Percentiles rank a stretch among this genome's conserved stretches.
Evolutionary conservation across 2,888 invertebrate species (phyloP).

Genomic region (Torymus aiolomorphi): DNA sequence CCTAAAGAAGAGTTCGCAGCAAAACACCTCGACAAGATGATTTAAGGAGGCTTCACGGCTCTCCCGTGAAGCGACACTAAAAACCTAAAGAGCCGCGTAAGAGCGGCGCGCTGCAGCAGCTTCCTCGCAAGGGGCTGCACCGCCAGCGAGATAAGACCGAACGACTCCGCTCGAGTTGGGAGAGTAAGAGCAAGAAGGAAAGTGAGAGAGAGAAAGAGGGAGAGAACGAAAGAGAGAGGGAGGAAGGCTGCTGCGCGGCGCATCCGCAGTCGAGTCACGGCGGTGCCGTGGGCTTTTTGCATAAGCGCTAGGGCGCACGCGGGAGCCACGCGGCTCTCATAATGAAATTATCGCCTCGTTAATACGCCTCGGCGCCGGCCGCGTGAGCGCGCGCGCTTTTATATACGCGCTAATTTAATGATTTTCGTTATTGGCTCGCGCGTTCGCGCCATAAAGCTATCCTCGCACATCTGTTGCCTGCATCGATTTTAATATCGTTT

Average conservation of each 20-base stretch:
- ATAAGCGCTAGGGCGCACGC: slow-evolving; percentile 42
- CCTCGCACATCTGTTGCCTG: slow-evolving; percentile 72
- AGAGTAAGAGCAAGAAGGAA: background rate
- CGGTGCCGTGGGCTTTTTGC: slow-evolving; percentile 48
- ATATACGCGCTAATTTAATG: slow-evolving; percentile 70
- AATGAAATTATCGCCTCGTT: slow-evolving; percentile 72
- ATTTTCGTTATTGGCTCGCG: slow-evolving; percentile 72
- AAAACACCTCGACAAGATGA: too few species aligned
- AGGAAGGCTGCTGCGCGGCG: background rate
- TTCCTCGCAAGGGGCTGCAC: background rate
- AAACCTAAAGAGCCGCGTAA: background rate
- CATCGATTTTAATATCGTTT: slow-evolving; percentile 72
- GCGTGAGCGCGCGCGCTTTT: slow-evolving; percentile 64
- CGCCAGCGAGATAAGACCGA: background rate
- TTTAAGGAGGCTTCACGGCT: too few species aligned
- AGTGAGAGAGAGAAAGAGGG: too few species aligned
- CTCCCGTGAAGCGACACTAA: background rate
- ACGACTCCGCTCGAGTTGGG: background rate
- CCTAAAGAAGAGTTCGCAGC: too few species aligned
- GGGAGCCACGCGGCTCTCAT: slow-evolving; percentile 52
- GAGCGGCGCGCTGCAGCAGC: too few species aligned
- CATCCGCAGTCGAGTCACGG: slow-evolving; percentile 55
- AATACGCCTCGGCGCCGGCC: slow-evolving; percentile 63
- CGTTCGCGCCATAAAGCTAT: slow-evolving; percentile 69
- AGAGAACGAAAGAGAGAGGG: too few species aligned